phyloP scores from a whole-genome alignment of 2,113 vertebrate species.

The Ceyx margarethae region DNA sequence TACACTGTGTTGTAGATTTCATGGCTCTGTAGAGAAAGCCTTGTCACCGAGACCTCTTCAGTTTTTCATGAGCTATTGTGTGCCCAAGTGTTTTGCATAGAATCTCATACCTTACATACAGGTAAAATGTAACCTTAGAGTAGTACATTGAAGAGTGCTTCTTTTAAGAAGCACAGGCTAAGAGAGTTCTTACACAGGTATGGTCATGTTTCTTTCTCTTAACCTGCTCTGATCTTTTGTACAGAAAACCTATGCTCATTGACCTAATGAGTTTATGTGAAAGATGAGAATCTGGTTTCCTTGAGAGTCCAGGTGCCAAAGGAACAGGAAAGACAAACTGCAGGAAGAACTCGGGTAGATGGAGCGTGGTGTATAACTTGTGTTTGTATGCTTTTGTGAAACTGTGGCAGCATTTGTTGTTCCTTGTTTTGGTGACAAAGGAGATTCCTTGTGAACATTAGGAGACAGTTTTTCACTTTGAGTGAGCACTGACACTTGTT shows the following conservation, averaged over 20 bases:
- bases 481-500: too few species aligned
- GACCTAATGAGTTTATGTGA: neutral
- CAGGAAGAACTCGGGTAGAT: neutral
- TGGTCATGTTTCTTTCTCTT: neutral
- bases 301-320: neutral
- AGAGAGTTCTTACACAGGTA: neutral
- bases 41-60: neutral
- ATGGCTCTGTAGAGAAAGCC: neutral
- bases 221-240: neutral
- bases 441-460: neutral
- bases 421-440: neutral
- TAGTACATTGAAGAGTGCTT: fast-evolving
- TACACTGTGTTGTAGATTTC: neutral
- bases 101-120: neutral
- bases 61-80: fast-evolving
- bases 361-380: neutral
- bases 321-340: neutral
- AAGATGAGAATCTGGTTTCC: neutral
- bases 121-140: neutral
- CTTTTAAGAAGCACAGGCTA: neutral
- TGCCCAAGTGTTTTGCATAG: neutral
- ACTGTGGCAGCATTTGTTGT: neutral
- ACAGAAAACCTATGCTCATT: neutral
- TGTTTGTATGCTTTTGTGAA: neutral
- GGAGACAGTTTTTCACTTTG: neutral